Evolutionary conservation across 2,113 vertebrate species (phyloP).

Genomic region (Penelope pileata): DNA sequence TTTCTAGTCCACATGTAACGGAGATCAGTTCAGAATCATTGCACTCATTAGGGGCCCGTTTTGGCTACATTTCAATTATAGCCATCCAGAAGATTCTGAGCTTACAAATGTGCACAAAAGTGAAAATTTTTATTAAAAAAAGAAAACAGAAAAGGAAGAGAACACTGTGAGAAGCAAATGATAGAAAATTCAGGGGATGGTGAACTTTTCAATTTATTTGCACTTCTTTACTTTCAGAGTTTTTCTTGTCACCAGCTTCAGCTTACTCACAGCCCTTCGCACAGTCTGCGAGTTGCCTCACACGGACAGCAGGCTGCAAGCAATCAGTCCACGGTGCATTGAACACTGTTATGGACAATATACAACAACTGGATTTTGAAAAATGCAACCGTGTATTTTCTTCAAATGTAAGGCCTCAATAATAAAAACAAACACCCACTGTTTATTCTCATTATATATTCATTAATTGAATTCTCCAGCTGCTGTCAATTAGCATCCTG

Average conservation of each 20-base stretch:
- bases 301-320: background rate
- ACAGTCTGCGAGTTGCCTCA: background rate
- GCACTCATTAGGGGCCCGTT: background rate
- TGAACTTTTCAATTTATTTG: background rate
- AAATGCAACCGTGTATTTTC: background rate
- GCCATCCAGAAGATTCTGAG: background rate
- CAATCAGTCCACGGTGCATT: background rate
- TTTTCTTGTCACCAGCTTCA: background rate
- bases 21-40: background rate
- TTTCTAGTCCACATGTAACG: background rate
- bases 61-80: background rate
- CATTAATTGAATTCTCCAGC: constrained; percentile 52
- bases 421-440: constrained; percentile 43
- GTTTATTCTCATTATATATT: constrained; percentile 44
- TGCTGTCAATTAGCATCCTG: constrained; percentile 39
- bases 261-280: background rate
- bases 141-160: background rate
- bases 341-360: background rate
- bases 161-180: background rate
- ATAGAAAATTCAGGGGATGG: background rate
- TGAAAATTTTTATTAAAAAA: background rate
- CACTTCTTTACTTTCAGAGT: background rate
- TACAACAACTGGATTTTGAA: background rate
- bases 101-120: background rate
- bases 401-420: constrained; percentile 13